Evolutionary conservation across 2,888 invertebrate species (phyloP).

Genomic region (Patella depressa): DNA sequence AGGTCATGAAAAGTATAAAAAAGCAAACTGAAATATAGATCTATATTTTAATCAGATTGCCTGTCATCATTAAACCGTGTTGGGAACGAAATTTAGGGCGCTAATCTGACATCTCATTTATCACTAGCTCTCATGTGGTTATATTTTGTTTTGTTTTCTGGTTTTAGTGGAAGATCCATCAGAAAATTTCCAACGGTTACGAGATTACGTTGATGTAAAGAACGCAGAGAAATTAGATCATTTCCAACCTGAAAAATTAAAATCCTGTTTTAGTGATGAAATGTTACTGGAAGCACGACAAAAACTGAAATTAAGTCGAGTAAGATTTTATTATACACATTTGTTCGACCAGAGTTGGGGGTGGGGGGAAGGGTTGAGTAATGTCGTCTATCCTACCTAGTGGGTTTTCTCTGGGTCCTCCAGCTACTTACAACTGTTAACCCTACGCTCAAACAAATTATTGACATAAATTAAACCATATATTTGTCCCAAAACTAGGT

Average conservation of each 20-base stretch:
- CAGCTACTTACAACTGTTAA: too few relatives aligned
- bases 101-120: background rate
- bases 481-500: background rate
- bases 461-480: background rate
- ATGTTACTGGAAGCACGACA: constrained; percentile 84
- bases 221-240: constrained; percentile 81
- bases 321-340: constrained; percentile 32
- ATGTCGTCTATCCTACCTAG: background rate
- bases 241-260: constrained; percentile 78
- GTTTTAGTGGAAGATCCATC: constrained; percentile 93
- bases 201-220: constrained; percentile 89
- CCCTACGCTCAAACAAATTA: background rate
- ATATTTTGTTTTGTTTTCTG: constrained; percentile 21
- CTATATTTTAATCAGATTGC: too few relatives aligned
- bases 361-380: background rate
- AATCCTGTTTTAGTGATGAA: constrained; percentile 81
- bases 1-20: too few relatives aligned
- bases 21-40: too few relatives aligned
- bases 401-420: too few relatives aligned
- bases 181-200: constrained; percentile 86
- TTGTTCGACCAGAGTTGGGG: background rate
- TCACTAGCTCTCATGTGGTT: background rate
- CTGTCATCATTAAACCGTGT: too few relatives aligned
- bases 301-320: constrained; percentile 79
- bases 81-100: too few relatives aligned